Evolutionary conservation across 2,797 vertebrate species (phyloP), one percentile per base, ranked within the genome.

Genomic region (Agapornis canus): DNA sequence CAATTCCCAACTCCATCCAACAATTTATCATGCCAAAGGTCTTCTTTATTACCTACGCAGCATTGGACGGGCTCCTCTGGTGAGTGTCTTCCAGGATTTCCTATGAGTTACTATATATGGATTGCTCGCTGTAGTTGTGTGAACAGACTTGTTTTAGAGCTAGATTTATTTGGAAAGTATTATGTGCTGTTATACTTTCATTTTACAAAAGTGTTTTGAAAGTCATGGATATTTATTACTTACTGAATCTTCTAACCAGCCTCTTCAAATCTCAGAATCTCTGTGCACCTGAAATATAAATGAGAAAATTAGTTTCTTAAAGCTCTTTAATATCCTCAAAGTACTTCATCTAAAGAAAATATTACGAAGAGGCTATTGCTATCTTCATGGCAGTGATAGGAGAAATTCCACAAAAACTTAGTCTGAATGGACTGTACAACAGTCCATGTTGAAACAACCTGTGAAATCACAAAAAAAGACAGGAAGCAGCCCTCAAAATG

Each of bases 21-120:
- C 99, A 10, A 98, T 99, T 95, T 99, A 99, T 97, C 99, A 99
- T 5, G 22, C 98, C 80, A 99, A 99, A 79, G 99, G 99, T 19
- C 97, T 99, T 27, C 98, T 99, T 40, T 98, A 98, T 91, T 99
- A 99, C 94, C 98, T 99, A 85, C 91, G 91, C 96, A 99, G 98
- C 89, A 95, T 98, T 27, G 98, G 98, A 51, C 97, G 97, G 40
- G 97, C 98, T 22, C 99, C 99, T 4, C 89, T 98, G 98, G 99
- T 99, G 92, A 99, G 98, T 97, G 16, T 59, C 31, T 68, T 22
- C 18, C 19, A 16, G 31, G 9, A 39, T 66, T 23, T 59, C 21
- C 21, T 82, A 51, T 72, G 61, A 43, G 31, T 76, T 60, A 51
- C 18, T 65, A 39, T 29, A 3, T 5, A 8, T 19, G 29, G 11